Conservation (phyloP, 2,113 vertebrate genomes). For the Tachycineta bicolor region DNA sequence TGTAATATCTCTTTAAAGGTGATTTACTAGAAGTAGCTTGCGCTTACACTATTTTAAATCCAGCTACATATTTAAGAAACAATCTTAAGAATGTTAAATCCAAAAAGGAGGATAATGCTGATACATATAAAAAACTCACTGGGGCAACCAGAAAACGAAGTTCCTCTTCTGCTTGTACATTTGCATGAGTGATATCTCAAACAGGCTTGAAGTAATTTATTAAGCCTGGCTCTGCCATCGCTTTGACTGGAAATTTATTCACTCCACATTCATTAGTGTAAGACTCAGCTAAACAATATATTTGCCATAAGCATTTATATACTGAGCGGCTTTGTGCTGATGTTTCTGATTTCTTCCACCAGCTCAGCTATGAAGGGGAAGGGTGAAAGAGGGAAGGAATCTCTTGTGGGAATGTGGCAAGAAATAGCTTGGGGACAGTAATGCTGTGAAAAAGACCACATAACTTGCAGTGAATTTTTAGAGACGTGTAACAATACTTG, state of each 20-base stretch:
- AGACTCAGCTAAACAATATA: neutral
- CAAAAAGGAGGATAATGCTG: neutral
- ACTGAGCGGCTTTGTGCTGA: neutral
- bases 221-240: neutral
- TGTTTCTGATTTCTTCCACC: neutral
- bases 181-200: neutral
- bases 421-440: neutral
- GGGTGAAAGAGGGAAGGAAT: neutral
- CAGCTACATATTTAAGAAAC: neutral
- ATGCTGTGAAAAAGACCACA: neutral
- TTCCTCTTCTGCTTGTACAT: neutral
- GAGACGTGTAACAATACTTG: neutral
- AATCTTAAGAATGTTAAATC: neutral
- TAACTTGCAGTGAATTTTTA: neutral
- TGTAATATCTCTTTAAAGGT: neutral
- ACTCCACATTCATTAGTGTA: neutral
- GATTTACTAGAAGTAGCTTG: neutral
- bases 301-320: neutral
- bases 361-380: neutral
- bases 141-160: neutral
- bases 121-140: neutral
- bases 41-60: neutral
- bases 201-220: neutral
- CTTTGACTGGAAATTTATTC: neutral
- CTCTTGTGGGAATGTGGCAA: neutral